Base-by-base conservation (phyloP, 2,113 vertebrate species). In the Egretta garzetta region DNA sequence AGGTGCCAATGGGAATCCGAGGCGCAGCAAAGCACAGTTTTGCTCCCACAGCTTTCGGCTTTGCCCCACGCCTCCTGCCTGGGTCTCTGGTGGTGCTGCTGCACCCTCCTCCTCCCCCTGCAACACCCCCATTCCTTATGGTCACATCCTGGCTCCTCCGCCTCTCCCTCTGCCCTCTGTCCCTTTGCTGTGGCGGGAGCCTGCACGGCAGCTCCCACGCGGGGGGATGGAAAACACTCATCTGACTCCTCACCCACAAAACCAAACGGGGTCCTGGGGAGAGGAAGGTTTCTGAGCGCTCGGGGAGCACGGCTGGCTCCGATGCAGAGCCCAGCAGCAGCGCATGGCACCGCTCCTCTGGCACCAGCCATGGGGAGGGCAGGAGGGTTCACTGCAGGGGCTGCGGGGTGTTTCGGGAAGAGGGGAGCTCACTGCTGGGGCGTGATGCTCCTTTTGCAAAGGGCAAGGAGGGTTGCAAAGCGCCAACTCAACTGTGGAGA, bases 11-110 rank as follows among this genome's bases (percentile, higher is more conserved):
- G 6, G 60, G 52, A 79, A 28, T 6, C 27, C 4, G 83, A 43
- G 35, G 32, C 4, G 1, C 70, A 70, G 70, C 47, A 41, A 33
- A 41, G 43, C 43, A 23, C 63, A 43, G 64, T 58, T 45, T 71
- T 9, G 28, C 41, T 70, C 33, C 71, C 3, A 2, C 0, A 0
- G 35, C 43, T 71, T 56, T 43, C 0, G 3, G 41, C 52, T 33
- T 43, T 33, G 49, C 28, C 32, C 56, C 4, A 2, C 1, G 1
- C 24, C 15, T 50, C 37, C 20, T 4, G 32, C 33, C 41, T 6
- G 2, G 17, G 30, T 35, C n/a, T 30, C 11, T 2, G 1, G 9
- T 52, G 45, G 9, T 52, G 45, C 24, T 2, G 1, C 22, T 23
- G 63, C 11, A 3, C 12, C 11, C 27, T 27, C 49, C 39, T 64